These are phyloP conservation scores for Clinocottus analis DNA, from an alignment of 2,113 vertebrate species.

Conservation along the genomic window DNA sequence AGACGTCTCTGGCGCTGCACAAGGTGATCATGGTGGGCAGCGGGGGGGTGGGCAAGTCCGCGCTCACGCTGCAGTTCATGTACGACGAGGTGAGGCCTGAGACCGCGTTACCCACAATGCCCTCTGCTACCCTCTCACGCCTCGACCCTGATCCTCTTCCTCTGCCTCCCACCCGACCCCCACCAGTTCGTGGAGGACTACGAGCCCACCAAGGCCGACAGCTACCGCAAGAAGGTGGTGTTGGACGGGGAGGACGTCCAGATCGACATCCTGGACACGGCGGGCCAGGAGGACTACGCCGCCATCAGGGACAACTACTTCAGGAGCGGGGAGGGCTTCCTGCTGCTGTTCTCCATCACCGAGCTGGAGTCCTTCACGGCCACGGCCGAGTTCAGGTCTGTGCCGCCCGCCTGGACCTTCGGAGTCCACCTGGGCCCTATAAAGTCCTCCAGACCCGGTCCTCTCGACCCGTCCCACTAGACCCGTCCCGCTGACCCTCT, in stretches of 20 bases:
- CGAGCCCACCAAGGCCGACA: constrained; percentile 98
- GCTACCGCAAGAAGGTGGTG: constrained; percentile 98
- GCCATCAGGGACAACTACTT: constrained; percentile 99
- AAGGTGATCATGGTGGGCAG: constrained; percentile 86
- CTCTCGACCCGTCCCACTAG: too few species aligned
- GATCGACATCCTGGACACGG: constrained; percentile 92
- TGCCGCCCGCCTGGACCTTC: too few species aligned
- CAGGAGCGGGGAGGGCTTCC: constrained; percentile 96
- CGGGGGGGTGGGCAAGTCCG: constrained; percentile 83
- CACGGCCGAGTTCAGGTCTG: constrained; percentile 89
- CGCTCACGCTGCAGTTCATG: constrained; percentile 85
- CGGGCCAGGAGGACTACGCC: constrained; percentile 96
- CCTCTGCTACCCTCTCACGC: not conserved
- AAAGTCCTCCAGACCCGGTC: too few species aligned
- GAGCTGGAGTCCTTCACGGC: constrained; percentile 95
- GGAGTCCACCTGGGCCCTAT: too few species aligned
- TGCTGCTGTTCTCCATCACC: constrained; percentile 97
- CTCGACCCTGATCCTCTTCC: not conserved
- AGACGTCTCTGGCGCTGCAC: constrained; percentile 82
- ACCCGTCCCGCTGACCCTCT: not conserved
- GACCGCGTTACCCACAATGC: constrained; percentile 16
- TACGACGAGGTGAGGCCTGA: constrained; percentile 80
- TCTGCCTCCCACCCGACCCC: too few species aligned
- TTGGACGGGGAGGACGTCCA: constrained; percentile 97
- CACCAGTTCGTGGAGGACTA: constrained; percentile 99